phyloP scores from a whole-genome alignment of 2,113 vertebrate species.

The Heptranchias perlo region DNA sequence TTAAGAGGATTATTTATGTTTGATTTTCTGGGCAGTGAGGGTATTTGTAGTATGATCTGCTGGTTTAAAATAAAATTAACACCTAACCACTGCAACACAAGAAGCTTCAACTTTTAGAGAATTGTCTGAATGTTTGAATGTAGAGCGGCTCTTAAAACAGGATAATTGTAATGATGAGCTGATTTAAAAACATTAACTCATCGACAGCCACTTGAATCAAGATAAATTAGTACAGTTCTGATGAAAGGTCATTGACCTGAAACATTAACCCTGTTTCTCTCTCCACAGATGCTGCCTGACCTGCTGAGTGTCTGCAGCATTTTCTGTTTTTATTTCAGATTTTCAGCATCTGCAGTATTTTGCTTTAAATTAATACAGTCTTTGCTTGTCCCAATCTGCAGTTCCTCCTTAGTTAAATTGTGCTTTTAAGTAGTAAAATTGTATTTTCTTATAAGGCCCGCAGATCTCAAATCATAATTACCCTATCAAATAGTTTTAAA shows the following conservation, averaged over 20 bases:
- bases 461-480: conserved; percentile 22
- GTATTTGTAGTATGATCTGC: not conserved
- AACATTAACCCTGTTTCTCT: too few species aligned
- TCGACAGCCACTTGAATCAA: not conserved
- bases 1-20: not conserved
- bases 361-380: too few species aligned
- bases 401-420: not conserved
- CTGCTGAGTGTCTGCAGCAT: too few species aligned
- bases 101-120: not conserved
- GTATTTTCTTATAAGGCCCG: not conserved
- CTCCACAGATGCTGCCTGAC: too few species aligned
- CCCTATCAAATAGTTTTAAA: conserved; percentile 3
- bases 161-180: not conserved
- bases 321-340: too few species aligned
- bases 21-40: not conserved
- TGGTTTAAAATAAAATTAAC: not conserved
- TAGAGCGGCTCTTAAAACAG: not conserved
- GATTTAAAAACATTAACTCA: not conserved
- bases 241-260: too few species aligned
- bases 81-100: not conserved
- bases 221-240: not conserved
- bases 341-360: too few species aligned
- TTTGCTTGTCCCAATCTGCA: not conserved
- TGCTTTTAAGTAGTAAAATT: not conserved
- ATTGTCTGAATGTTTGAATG: not conserved